Conservation (phyloP, 1,140 invertebrate genomes). For the Patella vulgata region DNA sequence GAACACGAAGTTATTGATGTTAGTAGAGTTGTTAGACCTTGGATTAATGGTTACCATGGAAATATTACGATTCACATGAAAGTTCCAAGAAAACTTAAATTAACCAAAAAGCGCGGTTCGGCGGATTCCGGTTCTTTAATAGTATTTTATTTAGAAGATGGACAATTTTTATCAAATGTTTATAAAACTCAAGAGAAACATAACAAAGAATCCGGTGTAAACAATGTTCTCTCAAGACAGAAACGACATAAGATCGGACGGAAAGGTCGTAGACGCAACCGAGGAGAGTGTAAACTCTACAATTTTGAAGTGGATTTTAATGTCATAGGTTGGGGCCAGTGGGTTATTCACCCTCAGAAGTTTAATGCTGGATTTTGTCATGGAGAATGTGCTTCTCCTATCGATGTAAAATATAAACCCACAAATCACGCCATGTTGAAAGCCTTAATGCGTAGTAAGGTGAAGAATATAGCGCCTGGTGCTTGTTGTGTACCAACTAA, state of each 20-base stretch:
- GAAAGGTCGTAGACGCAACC: conserved; percentile 1
- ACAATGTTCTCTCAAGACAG: background rate
- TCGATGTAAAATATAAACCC: conserved; percentile 66
- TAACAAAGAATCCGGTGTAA: too few species aligned
- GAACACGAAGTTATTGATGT: conserved; percentile 38
- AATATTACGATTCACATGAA: conserved; percentile 35
- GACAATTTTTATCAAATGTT: conserved; percentile 41
- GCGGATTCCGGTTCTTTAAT: conserved; percentile 30
- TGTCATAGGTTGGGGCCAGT: conserved; percentile 97
- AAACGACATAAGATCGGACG: background rate
- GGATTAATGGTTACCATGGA: conserved; percentile 38
- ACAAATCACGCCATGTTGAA: conserved; percentile 99
- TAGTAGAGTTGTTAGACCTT: conserved; percentile 20
- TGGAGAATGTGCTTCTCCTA: conserved; percentile 81
- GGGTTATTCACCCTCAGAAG: conserved; percentile 97
- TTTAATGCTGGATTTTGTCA: conserved; percentile 95
- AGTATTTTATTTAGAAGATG: conserved; percentile 47
- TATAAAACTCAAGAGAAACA: conserved; percentile 44
- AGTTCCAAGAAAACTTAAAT: conserved; percentile 12
- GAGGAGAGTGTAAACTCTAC: conserved; percentile 39
- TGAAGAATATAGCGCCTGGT: conserved; percentile 33
- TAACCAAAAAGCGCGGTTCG: conserved; percentile 13
- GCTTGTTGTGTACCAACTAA: conserved; percentile 66
- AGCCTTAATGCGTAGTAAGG: conserved; percentile 81
- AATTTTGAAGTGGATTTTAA: conserved; percentile 90